A percentile compares a stretch with the other conserved stretches of the same genome.
phyloP scores from a whole-genome alignment of 2,888 invertebrate genomes.

The Notodonta ziczac region DNA sequence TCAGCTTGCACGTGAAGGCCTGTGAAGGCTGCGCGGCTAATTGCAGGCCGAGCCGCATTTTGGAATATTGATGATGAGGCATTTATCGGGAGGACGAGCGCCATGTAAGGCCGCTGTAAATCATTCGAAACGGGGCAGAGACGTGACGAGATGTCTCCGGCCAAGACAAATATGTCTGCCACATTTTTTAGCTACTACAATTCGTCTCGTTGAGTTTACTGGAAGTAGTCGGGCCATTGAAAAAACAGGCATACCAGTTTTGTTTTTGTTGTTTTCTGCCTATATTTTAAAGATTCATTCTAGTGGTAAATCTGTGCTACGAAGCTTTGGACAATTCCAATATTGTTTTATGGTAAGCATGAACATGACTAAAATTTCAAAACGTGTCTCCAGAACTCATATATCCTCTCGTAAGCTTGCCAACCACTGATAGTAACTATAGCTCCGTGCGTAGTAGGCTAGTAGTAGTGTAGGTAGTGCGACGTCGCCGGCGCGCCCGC shows the following conservation, averaged over 20 bases:
- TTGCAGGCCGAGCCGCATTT: constrained; percentile 81
- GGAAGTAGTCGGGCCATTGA: constrained; percentile 53
- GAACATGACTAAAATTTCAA: background rate
- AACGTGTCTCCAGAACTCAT: background rate
- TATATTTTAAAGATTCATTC: background rate
- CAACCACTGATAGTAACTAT: background rate
- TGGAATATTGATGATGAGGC: constrained; percentile 84
- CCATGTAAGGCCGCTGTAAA: constrained; percentile 81
- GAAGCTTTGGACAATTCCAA: background rate
- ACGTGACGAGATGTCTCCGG: constrained; percentile 81
- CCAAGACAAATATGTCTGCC: constrained; percentile 75
- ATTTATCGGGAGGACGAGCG: constrained; percentile 81
- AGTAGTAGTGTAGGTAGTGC: background rate
- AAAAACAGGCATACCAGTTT: constrained; percentile 46
- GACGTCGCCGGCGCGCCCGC: constrained; percentile 5
- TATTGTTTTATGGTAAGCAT: background rate
- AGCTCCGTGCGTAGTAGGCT: background rate
- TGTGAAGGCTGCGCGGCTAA: constrained; percentile 81
- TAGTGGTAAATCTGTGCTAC: background rate
- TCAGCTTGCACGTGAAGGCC: constrained; percentile 72
- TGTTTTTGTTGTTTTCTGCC: constrained; percentile 39
- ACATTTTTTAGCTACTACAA: constrained; percentile 73
- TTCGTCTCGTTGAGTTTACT: constrained; percentile 68
- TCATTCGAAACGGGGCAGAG: constrained; percentile 76
- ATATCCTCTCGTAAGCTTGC: background rate